Conservation (phyloP, 2,888 invertebrate species). For the Gibbula magus region DNA sequence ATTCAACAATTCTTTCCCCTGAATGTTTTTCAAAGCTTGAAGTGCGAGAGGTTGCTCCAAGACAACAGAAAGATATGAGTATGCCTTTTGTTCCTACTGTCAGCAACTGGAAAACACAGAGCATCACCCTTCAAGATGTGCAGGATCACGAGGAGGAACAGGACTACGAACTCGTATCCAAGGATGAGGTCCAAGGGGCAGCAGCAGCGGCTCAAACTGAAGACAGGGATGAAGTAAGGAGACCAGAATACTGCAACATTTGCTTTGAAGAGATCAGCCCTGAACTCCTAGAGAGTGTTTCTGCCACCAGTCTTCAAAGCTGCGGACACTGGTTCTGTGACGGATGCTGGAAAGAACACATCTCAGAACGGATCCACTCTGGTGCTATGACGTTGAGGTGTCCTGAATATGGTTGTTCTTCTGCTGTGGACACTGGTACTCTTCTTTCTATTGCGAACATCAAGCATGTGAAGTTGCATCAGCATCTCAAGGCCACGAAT, state of each 20-base stretch:
- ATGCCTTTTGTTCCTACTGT: not conserved
- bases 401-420: slow-evolving; percentile 50
- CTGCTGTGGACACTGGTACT: slow-evolving; percentile 39
- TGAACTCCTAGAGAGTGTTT: not conserved
- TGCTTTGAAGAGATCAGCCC: slow-evolving; percentile 45
- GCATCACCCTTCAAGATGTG: not conserved
- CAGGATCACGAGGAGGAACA: not conserved
- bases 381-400: slow-evolving; percentile 39
- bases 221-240: not conserved
- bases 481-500: slow-evolving; percentile 39
- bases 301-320: slow-evolving; percentile 42
- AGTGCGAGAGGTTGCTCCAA: not conserved
- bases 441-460: slow-evolving; percentile 35
- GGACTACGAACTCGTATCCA: slow-evolving; percentile 25
- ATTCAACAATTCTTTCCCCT: slow-evolving; percentile 44
- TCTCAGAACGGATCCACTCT: slow-evolving; percentile 33
- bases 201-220: not conserved
- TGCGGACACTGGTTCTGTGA: slow-evolving; percentile 61
- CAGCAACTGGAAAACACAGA: slow-evolving; percentile 6
- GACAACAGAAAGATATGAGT: not conserved
- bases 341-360: slow-evolving; percentile 51
- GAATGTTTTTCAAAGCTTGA: slow-evolving; percentile 28
- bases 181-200: not conserved
- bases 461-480: slow-evolving; percentile 32
- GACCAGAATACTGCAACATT: slow-evolving; percentile 44